Base-by-base conservation (phyloP, 1,140 invertebrate species). In the Drosophila yakuba region DNA sequence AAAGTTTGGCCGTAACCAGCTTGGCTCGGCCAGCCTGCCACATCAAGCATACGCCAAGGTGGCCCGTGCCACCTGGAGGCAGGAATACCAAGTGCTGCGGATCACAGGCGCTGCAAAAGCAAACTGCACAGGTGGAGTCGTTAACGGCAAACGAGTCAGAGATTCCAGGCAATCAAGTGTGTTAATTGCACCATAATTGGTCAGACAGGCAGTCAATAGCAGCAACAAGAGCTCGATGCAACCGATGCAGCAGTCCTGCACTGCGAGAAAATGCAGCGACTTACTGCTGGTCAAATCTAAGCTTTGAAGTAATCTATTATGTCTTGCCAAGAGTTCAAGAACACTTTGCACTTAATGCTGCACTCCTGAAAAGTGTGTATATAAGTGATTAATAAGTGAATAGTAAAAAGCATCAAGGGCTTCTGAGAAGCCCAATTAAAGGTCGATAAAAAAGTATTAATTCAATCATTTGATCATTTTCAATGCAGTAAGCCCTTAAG, bases 141-240 rank as follows among this genome's bases (percentile, higher is more conserved):
- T 59, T 47, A 59, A 28, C 58, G 68, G 73, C 62, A 79, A 76
- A 58, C 60, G 66, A 81, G 44, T 63, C 77, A 69, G 73, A 83
- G 79, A 64, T 61, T 57, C 74, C 76, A 68, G 61, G 58, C 84
- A 89, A 90, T 90, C 84, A 90, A 75, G 73, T 90, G 84, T 90
- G 80, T 80, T 89, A 89, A 89, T 89, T 89, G 85, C 80, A 80
- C 85, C 85, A 80, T 90, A 90, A 89, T 90, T 89, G 84, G 84
- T 80, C 85, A 90, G 78, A 55, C 78, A 85, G 68, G 77, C 64
- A 85, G 69, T 75, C 80, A 84, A 71, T 71, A 36, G 44, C 68
- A 72, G 68, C 54, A 45, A 32, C 63, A 66, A 36, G 51, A 15
- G 8, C 48, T 8, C 32, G 12, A 4, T 15, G 48, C 48, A 51